A percentile compares a stretch with the other conserved stretches of the same genome.
Conservation (phyloP, 2,888 invertebrate species). For the Eristalinus sepulchralis region DNA sequence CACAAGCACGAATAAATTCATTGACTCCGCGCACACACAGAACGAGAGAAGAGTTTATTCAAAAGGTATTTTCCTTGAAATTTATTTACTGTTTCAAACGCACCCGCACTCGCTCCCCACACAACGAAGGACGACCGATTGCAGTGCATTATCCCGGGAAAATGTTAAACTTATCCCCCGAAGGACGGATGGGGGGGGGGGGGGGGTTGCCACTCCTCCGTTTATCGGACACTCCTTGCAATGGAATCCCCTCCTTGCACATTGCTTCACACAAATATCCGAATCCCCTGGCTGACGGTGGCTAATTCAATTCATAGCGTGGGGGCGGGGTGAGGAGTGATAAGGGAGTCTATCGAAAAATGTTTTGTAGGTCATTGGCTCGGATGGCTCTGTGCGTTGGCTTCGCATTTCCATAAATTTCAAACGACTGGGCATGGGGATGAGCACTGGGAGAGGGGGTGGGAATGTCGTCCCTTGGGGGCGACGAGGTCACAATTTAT, state of each 20-base stretch:
- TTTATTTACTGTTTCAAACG: constrained; percentile 52
- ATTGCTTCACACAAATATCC: neutral
- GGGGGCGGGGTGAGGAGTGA: neutral
- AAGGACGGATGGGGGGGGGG: constrained; percentile 25
- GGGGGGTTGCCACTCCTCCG: neutral
- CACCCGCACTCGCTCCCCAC: constrained; percentile 25
- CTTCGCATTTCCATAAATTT: neutral
- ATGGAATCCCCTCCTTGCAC: neutral
- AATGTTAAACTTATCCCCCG: constrained; percentile 30
- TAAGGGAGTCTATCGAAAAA: constrained; percentile 43
- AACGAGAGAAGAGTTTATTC: constrained; percentile 7
- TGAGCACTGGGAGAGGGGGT: no score
- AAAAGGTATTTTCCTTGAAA: constrained; percentile 57
- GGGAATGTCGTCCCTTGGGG: constrained; percentile 9
- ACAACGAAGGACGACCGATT: neutral
- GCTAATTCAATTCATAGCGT: constrained; percentile 46
- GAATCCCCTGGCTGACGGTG: neutral
- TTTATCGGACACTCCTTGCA: neutral
- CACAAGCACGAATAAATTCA: constrained; percentile 56
- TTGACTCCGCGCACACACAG: constrained; percentile 33
- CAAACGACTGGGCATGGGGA: neutral
- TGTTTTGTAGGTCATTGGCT: constrained; percentile 69
- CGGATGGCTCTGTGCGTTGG: constrained; percentile 42
- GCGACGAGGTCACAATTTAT: constrained; percentile 47
- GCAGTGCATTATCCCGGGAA: constrained; percentile 55